Base-by-base conservation (phyloP, 2,888 invertebrate genomes). In the Drosophila greeni region DNA sequence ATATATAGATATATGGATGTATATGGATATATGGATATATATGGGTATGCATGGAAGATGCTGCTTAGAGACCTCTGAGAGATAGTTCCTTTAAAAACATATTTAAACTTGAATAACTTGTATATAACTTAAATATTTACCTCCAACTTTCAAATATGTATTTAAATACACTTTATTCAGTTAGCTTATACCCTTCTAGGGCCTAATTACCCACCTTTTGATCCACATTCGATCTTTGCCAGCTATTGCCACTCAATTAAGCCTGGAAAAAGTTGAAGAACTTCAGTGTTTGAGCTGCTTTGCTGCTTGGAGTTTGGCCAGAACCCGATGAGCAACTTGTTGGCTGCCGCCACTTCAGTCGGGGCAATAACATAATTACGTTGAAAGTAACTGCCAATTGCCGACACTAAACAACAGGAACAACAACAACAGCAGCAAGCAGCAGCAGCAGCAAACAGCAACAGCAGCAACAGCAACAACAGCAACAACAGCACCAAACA, bases 301-400 rank as follows among this genome's bases (percentile, higher is more conserved):
- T 12, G 20, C 26, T 14, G n/a, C 23, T 18, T 39, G 56, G 16
- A 29, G 55, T 54, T 33, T 49, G 49, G 49, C 33, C 56, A 56
- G 56, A 60, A 60, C 59, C 60, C 59, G 59, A 60, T 60, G 59
- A 53, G 60, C 59, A 60, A 60, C 59, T 60, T 43, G 58, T 40
- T 47, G 45, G 61, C 54, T 47, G 56, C 47, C 42, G 54, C 62
- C 51, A 53, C 59, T 64, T 68, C 62, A 70, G 66, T 64, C 70
- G 71, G 65, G 69, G 69, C 67, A 66, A 61, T 68, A 56, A 59
- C 54, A 54, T 65, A 61, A 61, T 61, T 61, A 61, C 61, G 59
- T 66, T 72, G 47, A 73, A 70, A 73, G 73, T 75, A 69, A 68
- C 72, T 77, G 79, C 75, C 71, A 77, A 71, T 72, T 72, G 72